These are phyloP conservation scores for Erebia palarica DNA, from an alignment of 2,888 invertebrate species.

Conservation along the genomic window DNA sequence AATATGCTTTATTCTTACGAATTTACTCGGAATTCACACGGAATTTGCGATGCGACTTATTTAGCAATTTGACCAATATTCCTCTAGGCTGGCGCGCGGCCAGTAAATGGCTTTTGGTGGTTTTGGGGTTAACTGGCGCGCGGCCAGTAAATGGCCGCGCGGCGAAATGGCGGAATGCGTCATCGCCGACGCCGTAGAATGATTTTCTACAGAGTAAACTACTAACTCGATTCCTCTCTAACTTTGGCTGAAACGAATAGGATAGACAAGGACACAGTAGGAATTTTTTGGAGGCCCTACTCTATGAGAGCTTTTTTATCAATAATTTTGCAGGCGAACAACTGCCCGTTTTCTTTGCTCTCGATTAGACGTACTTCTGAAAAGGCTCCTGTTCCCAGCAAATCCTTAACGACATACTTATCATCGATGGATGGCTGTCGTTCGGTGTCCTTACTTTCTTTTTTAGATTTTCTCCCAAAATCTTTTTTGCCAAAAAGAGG, in stretches of 20 bases:
- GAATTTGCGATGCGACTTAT: not conserved
- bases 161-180: too few relatives aligned
- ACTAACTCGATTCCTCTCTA: too few relatives aligned
- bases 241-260: too few relatives aligned
- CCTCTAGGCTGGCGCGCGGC: too few relatives aligned
- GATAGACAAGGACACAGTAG: too few relatives aligned
- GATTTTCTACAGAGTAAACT: too few relatives aligned
- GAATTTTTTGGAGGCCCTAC: too few relatives aligned
- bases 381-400: constrained; percentile 98
- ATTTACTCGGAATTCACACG: not conserved
- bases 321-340: constrained; percentile 99
- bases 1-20: not conserved
- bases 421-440: constrained; percentile 93
- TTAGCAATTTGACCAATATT: too few relatives aligned
- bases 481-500: constrained; percentile 96
- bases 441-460: constrained; percentile 89
- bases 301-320: constrained; percentile 99
- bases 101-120: too few relatives aligned
- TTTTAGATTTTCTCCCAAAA: constrained; percentile 92
- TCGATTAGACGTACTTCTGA: constrained; percentile 98
- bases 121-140: too few relatives aligned
- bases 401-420: constrained; percentile 94
- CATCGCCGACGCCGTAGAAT: too few relatives aligned
- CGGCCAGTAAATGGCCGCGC: too few relatives aligned
- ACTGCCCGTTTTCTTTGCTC: constrained; percentile 94